Evolutionary conservation across 2,797 vertebrate genomes (phyloP).

Genomic region (Hydrophis major): DNA sequence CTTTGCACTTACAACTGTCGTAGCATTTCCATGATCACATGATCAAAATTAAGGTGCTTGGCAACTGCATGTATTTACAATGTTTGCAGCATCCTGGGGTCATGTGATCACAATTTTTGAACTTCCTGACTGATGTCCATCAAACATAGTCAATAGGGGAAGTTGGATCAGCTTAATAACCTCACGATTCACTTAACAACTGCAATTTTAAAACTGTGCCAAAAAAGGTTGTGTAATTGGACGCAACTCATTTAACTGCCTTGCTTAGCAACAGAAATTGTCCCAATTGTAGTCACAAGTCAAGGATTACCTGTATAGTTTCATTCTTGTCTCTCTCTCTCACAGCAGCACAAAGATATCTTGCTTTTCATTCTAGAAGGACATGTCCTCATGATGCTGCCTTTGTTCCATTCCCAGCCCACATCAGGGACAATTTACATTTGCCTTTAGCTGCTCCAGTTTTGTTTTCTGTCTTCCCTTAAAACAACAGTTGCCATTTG

Average conservation of each 20-base stretch:
- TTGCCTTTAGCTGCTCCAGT: not conserved
- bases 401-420: not conserved
- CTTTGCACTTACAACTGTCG: not conserved
- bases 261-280: no score
- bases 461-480: not conserved
- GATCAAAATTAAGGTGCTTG: not conserved
- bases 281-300: no score
- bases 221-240: no score
- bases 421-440: not conserved
- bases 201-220: no score
- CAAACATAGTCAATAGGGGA: no score
- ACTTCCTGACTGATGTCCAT: no score
- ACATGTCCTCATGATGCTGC: not conserved
- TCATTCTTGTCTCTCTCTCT: not conserved
- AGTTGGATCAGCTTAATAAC: no score
- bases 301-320: not conserved
- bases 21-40: not conserved
- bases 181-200: no score
- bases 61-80: not conserved
- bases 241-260: no score
- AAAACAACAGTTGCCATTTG: not conserved
- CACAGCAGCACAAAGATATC: not conserved
- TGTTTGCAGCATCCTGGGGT: no score
- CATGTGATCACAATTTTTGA: no score
- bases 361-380: not conserved